Percentiles rank a stretch among this genome's conserved stretches.
Evolutionary conservation across 2,797 vertebrate genomes (phyloP).

Genomic region (Rhodeus uyekii): DNA sequence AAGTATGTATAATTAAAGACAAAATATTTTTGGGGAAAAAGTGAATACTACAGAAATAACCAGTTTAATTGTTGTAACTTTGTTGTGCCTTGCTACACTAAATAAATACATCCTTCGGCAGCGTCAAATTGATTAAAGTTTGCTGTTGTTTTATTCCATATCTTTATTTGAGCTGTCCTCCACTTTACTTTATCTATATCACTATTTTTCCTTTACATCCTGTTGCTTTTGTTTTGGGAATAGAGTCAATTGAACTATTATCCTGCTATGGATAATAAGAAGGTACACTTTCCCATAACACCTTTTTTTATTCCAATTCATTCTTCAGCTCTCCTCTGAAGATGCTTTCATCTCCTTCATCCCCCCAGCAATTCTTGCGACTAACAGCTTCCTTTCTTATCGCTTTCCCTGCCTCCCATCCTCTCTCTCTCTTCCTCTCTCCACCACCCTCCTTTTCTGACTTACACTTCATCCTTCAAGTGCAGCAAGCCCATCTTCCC

Average conservation of each 20-base stretch:
- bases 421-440: constrained; percentile 35
- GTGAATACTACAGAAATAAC: not conserved
- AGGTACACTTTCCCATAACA: constrained; percentile 57
- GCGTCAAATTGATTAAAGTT: not conserved
- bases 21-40: not conserved
- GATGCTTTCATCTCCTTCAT: constrained; percentile 40
- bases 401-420: constrained; percentile 1
- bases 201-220: not conserved
- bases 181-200: constrained; percentile 28
- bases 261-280: constrained; percentile 54
- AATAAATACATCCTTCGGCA: not conserved
- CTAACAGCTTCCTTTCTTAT: constrained; percentile 13
- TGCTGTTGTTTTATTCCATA: not conserved
- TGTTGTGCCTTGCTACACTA: not conserved
- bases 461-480: constrained; percentile 76
- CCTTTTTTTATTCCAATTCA: constrained; percentile 15
- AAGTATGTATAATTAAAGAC: not conserved
- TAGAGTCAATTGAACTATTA: constrained; percentile 59
- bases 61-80: not conserved
- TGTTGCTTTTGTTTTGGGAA: constrained; percentile 45
- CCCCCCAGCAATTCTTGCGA: constrained; percentile 62
- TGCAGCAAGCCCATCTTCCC: constrained; percentile 53
- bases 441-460: constrained; percentile 59
- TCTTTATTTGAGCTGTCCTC: constrained; percentile 5
- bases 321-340: constrained; percentile 24